These are phyloP conservation scores for Holacanthus passer DNA, from an alignment of 2,113 vertebrate species.

Conservation along the genomic window DNA sequence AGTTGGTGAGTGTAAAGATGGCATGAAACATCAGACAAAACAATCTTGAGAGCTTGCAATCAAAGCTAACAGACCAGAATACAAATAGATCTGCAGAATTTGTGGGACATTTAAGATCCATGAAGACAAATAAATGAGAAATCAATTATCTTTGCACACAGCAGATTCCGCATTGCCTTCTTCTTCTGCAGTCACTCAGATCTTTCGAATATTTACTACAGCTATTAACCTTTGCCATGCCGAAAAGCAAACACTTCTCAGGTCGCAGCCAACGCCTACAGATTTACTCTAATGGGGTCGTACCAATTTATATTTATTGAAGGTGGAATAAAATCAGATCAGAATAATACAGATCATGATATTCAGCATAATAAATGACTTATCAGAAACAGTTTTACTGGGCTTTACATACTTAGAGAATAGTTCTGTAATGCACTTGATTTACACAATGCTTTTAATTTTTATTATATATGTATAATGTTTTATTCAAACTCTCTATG, in stretches of 20 bases:
- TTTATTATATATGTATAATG: background rate
- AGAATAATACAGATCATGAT: constrained; percentile 4
- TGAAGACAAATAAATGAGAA: background rate
- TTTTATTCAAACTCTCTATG: background rate
- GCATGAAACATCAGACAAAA: too few relatives aligned
- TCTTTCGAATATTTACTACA: constrained; percentile 26
- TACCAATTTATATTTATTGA: constrained; percentile 36
- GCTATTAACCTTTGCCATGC: constrained; percentile 33
- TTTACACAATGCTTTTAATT: background rate
- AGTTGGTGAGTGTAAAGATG: too few relatives aligned
- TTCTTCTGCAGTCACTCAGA: background rate
- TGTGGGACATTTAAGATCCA: background rate
- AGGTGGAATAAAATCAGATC: constrained; percentile 28
- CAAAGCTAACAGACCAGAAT: background rate
- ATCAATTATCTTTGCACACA: background rate
- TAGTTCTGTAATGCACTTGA: background rate
- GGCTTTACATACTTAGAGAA: background rate
- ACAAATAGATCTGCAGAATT: background rate
- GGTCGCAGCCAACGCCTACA: constrained; percentile 10
- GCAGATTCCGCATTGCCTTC: background rate
- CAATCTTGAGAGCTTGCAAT: too few relatives aligned
- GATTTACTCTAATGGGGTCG: constrained; percentile 18
- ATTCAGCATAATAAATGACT: constrained; percentile 2
- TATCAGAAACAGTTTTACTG: background rate
- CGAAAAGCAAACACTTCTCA: constrained; percentile 16